Percentiles rank a stretch among this genome's conserved stretches.
These are phyloP conservation scores for Melanotus villosus DNA, from an alignment of 2,888 invertebrate genomes.

Conservation along the genomic window DNA sequence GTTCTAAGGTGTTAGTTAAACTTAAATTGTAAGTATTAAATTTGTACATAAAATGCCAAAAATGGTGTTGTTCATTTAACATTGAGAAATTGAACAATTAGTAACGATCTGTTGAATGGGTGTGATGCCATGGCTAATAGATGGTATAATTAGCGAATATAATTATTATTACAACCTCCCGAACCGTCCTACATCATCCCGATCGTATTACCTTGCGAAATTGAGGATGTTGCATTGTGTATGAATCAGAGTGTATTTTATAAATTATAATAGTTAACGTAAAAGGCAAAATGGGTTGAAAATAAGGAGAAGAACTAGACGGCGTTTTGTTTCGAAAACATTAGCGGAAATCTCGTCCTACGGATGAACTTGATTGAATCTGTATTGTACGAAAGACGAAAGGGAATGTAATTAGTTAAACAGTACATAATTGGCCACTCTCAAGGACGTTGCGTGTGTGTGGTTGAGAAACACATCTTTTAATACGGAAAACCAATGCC, in stretches of 20 bases:
- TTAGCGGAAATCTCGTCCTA: slow-evolving; percentile 39
- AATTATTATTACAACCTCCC: slow-evolving; percentile 33
- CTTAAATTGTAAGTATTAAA: too few species aligned
- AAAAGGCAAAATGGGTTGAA: slow-evolving; percentile 41
- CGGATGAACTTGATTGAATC: slow-evolving; percentile 40
- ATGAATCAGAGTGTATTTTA: slow-evolving; percentile 34
- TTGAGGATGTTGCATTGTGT: slow-evolving; percentile 33
- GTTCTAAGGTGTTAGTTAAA: too few species aligned
- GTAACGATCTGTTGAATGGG: slow-evolving; percentile 22
- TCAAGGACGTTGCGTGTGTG: slow-evolving; percentile 13
- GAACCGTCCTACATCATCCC: slow-evolving; percentile 35
- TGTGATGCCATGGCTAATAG: slow-evolving; percentile 27
- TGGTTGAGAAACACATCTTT: slow-evolving; percentile 4
- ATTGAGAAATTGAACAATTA: slow-evolving; percentile 16
- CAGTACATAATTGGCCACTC: background rate
- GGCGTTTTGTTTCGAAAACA: slow-evolving; percentile 34
- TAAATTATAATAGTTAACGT: slow-evolving; percentile 28
- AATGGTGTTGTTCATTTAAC: background rate
- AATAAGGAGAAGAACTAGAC: slow-evolving; percentile 41
- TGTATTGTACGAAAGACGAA: slow-evolving; percentile 21
- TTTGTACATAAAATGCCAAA: too few species aligned
- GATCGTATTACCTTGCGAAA: slow-evolving; percentile 35
- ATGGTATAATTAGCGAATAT: slow-evolving; percentile 21
- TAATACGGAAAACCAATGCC: slow-evolving; percentile 4
- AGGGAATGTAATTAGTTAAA: slow-evolving; percentile 29